Evolutionary conservation across 2,113 vertebrate species (phyloP), one percentile per base, ranked within the genome.

Genomic region (Scalopus aquaticus): DNA sequence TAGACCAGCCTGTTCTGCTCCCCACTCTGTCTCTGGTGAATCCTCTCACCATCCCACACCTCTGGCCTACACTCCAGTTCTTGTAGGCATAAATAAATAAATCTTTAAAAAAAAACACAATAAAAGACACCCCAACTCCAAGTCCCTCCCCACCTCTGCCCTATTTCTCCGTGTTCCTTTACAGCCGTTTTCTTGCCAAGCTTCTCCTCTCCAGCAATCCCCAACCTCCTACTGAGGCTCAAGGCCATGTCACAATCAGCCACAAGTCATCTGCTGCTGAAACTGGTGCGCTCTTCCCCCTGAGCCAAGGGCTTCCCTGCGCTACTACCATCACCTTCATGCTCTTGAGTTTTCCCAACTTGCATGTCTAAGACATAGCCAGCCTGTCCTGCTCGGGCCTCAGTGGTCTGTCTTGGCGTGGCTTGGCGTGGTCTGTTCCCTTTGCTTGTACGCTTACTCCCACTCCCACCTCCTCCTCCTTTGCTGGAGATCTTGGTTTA

Each of bases 331-430:
- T 13, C 51, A 24, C 15, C 32, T 11, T 35, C 60, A 2, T 20
- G 13, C 65, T 3, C 67, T 37, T 9, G 5, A 5, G 11, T 32
- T 24, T 65, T 16, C 16, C 44, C 30, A 6, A 16, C 9, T 28
- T 39, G 6, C n/a, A 30, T 8, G 9, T 32, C 83, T 42, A 94
- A 16, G 80, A 56, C 9, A 44, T 15, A 6, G 35, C 54, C 12
- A 1, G n/a, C 20, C 42, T 42, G 10, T 11, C 12, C 54, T 39
- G 12, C 67, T 9, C 20, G 42, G 22, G 15, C 20, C 24, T 32
- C 0, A 4, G 1, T 2, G 28, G 26, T 60, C 69, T 67, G 5
- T 19, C 28, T 10, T 39, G n/a, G n/a, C n/a, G n/a, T n/a, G n/a
- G n/a, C n/a, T n/a, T 32, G 46, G n/a, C 35, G 26, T 19, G 9